phyloP scores from a whole-genome alignment of 2,113 vertebrate genomes.

The Calypte anna region DNA sequence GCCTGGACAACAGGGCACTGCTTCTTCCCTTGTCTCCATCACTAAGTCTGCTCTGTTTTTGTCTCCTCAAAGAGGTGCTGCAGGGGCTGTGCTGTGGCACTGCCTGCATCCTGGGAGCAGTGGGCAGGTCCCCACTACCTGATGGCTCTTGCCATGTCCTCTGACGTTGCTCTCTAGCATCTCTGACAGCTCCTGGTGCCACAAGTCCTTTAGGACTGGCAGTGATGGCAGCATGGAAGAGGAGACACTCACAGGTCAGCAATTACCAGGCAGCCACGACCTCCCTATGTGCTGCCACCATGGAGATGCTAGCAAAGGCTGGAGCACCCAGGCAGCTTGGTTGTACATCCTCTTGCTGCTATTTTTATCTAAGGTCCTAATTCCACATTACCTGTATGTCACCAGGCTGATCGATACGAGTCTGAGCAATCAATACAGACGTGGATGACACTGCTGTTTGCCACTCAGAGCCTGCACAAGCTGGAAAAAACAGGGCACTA shows the following conservation, averaged over 20 bases:
- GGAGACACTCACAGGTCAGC: background rate
- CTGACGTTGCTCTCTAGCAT: background rate
- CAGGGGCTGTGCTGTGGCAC: background rate
- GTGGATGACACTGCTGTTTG: background rate
- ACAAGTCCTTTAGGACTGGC: background rate
- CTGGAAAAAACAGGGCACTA: background rate
- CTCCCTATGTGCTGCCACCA: background rate
- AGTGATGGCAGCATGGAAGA: background rate
- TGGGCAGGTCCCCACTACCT: background rate
- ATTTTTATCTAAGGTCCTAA: conserved; percentile 44
- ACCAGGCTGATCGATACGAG: conserved; percentile 9
- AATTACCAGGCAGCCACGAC: background rate
- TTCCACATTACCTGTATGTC: conserved; percentile 44
- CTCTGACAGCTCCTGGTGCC: background rate
- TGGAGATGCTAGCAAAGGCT: background rate
- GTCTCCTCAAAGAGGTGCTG: background rate
- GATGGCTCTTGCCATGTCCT: background rate
- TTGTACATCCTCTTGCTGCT: background rate
- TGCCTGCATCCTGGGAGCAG: background rate
- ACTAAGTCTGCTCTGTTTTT: background rate
- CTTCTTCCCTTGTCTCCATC: background rate
- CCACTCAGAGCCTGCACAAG: conserved; percentile 12
- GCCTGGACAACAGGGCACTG: background rate
- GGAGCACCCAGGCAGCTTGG: background rate
- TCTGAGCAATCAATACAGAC: background rate